These are phyloP conservation scores for Cheilosia vulpina DNA, from an alignment of 2,888 invertebrate genomes.

Conservation along the genomic window DNA sequence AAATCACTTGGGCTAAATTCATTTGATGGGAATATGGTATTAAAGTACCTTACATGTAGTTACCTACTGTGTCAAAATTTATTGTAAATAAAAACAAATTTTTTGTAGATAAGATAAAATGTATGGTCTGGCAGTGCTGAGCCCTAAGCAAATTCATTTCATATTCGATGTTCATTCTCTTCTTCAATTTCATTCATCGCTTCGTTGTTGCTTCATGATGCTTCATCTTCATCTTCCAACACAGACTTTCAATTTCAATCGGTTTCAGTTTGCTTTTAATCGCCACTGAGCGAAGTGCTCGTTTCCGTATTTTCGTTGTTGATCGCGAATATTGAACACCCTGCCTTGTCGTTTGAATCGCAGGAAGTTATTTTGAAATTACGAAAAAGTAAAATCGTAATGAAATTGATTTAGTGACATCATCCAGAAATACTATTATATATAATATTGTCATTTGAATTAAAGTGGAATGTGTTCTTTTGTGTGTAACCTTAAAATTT, in stretches of 20 bases:
- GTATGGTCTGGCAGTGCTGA: too few relatives aligned
- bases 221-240: conserved; percentile 15
- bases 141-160: too few relatives aligned
- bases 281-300: conserved; percentile 14
- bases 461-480: background rate
- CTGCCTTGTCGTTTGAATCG: background rate
- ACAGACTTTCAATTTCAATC: conserved; percentile 67
- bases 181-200: too few relatives aligned
- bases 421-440: background rate
- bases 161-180: too few relatives aligned
- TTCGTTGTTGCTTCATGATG: background rate
- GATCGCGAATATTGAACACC: background rate
- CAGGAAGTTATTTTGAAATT: background rate
- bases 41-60: too few relatives aligned
- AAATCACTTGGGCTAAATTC: too few relatives aligned
- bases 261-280: conserved; percentile 52
- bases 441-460: background rate
- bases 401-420: conserved; percentile 1
- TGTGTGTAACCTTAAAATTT: conserved; percentile 10
- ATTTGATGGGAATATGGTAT: too few relatives aligned
- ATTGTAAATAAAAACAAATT: too few relatives aligned
- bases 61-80: too few relatives aligned
- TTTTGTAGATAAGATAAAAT: too few relatives aligned
- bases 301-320: conserved; percentile 1
- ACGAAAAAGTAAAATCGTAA: background rate